Base-by-base conservation (phyloP, 2,113 vertebrate species). In the Clarias batrachus region DNA sequence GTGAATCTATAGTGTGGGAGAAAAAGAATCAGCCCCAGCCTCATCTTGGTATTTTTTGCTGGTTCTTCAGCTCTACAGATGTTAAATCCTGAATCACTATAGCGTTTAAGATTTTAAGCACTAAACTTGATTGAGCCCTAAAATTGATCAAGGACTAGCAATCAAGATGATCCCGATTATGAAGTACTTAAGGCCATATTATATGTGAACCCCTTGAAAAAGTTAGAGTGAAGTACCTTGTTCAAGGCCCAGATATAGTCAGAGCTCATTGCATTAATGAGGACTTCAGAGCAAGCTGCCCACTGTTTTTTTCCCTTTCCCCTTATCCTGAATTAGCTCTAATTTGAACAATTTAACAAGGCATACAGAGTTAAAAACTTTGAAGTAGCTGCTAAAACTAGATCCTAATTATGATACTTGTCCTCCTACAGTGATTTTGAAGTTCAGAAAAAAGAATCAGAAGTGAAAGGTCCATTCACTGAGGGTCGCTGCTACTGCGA, bases 401-500 rank as follows among this genome's bases (percentile, higher is more conserved):
- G 73, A 54, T 33, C 27, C 23, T 80, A 83, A 86, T 86, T 83
- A 74, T 81, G 66, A 77, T 16, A 83, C 76, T 88, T 74, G 54
- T 86, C 79, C 30, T 71, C 83, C 37, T 60, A 80, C 41, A 85
- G 30, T 52, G 63, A 30, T 82, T 85, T 52, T 30, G 66, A 78
- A 73, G 54, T 77, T 87, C 57, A 85, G 27, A 41, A 83, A 84
- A 63, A 2, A 66, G 60, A 86, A 85, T 48, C 8, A 19, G 48
- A 71, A 62, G 56, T 70, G 90, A 91, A 90, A 93, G 90, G 90
- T 90, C 89, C 82, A 62, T 4, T 54, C 37, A 52, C 52, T 77
- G 90, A 90, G 89, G 65, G 90, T 91, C 90, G 90, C 90, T 89
- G 85, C 23, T 87, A 13, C 93, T 94, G 93, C 60, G 89, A 82